Base-by-base conservation (phyloP, 2,888 invertebrate species). In the Clivina fossor region DNA sequence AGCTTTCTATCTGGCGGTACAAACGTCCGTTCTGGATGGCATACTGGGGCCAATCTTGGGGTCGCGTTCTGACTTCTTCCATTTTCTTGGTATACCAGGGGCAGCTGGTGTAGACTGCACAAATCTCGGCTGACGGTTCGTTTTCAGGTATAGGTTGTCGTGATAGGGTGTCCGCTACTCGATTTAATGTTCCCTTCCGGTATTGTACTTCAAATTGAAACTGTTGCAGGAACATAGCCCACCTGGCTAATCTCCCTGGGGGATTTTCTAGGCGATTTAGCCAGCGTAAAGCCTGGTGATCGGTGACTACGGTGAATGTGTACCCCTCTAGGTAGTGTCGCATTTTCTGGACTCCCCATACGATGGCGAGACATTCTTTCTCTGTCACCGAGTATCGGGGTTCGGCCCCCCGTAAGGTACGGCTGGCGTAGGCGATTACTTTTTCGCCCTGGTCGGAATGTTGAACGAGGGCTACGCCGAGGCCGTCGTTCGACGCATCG, bases 221-320 rank as follows among this genome's bases (percentile, higher is more conserved):
- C 11, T 40, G 40, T 19, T 40, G 40, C 9, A 40, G 18, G 20
- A 3, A 40, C 40, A 40, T 40, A 2, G 18, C 40, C 20, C 40
- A 40, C 3, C 19, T n/a, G 3, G 4, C 20, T 7, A 56, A 24
- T 20, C 56, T 41, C 35, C 50, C 56, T 13, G 56, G 44, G 2
- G 53, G 53, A 24, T 53, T 53, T 20, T 20, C 44, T 40, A 19
- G 20, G n/a, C 15, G 3, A 9, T 40, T 19, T 9, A 40, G 20
- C 40, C 20, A 40, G n/a, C 56, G 53, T 5, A 63, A 54, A 4
- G 60, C 60, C 40, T 63, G 64, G 46, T 66, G 65, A 43, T 64
- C 64, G 3, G 61, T 62, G 1, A 61, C 15, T 2, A 65, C 50
- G 2, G 58, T 50, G 11, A 59, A 57, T 3, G 22, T 28, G 30